These are phyloP conservation scores for Ceratothoa steindachneri DNA, from an alignment of 2,888 invertebrate species.

Conservation along the genomic window DNA sequence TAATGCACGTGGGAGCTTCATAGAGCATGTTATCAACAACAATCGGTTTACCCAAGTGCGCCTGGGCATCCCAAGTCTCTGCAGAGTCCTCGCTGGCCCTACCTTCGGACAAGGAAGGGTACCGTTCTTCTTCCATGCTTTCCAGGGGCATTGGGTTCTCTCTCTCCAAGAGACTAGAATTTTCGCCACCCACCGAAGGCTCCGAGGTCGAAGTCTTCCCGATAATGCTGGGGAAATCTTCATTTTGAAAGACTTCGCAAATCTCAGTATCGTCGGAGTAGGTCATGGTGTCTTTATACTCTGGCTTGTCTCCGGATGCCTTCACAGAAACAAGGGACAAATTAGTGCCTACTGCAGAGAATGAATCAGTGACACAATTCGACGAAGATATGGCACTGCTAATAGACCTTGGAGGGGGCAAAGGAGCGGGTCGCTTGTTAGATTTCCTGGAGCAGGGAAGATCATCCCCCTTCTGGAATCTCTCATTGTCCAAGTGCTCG, in stretches of 20 bases:
- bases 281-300: not conserved
- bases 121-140: not conserved
- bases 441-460: constrained; percentile 21
- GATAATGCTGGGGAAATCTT: not conserved
- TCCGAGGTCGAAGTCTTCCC: not conserved
- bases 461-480: not conserved
- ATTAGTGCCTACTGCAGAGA: no score
- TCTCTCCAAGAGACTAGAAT: not conserved
- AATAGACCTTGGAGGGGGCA: constrained; percentile 36
- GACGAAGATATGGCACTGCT: not conserved
- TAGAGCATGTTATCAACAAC: not conserved
- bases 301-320: not conserved
- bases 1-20: not conserved
- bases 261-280: not conserved
- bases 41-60: not conserved
- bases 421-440: constrained; percentile 33
- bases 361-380: not conserved
- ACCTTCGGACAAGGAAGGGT: not conserved
- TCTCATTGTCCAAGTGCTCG: not conserved
- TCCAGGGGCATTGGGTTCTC: not conserved
- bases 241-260: not conserved
- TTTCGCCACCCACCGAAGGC: not conserved
- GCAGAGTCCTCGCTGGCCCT: not conserved
- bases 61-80: not conserved
- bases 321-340: no score